Conservation (phyloP, 2,113 vertebrate species). For the Chaetops frenatus region DNA sequence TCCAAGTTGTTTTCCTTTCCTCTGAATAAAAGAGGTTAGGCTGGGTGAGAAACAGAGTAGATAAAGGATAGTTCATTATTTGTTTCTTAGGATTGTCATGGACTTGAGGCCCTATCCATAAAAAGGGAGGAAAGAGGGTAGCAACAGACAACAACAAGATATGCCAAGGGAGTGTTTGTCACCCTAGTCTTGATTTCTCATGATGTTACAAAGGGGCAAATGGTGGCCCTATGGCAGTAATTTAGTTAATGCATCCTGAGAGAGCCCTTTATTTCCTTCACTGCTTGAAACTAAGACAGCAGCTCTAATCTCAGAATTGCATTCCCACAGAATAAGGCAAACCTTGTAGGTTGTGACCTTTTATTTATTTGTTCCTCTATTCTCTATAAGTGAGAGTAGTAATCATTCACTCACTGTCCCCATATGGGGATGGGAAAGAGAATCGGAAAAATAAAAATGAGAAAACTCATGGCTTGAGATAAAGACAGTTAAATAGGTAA, state of each 20-base stretch:
- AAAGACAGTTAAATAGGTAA: neutral
- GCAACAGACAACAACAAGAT: neutral
- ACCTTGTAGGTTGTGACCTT: accelerated
- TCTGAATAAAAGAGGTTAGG: neutral
- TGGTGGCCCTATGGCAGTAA: neutral
- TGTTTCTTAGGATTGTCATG: neutral
- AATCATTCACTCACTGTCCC: neutral
- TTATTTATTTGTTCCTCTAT: neutral
- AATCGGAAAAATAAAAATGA: neutral
- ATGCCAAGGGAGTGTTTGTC: neutral
- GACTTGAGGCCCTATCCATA: neutral
- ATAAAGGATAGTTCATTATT: neutral
- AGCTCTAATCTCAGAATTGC: neutral
- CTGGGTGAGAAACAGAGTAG: neutral
- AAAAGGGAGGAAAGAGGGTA: neutral
- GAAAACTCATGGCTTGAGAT: neutral
- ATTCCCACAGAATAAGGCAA: neutral
- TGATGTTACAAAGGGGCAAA: neutral
- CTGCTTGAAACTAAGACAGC: neutral
- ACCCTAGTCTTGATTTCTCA: neutral
- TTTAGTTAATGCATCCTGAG: neutral
- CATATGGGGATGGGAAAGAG: neutral
- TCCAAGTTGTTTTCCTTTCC: neutral
- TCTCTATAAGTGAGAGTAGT: neutral
- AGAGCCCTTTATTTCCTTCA: neutral